Base-by-base conservation (phyloP, 2,113 vertebrate species). In the Tauraco erythrolophus region DNA sequence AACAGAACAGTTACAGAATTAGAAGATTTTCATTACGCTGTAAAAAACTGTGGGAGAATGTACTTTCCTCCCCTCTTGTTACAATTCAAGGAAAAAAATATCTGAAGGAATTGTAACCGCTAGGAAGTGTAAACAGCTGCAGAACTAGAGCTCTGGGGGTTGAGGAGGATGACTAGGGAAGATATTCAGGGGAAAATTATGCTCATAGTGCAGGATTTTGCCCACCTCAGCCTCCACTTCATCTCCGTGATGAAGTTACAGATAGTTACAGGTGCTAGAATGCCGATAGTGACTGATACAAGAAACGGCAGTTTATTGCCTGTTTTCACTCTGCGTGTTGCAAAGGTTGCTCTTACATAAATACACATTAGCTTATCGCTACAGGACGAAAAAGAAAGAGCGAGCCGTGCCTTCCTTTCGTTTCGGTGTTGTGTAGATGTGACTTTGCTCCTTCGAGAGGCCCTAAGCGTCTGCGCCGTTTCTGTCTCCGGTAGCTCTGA, bases 311-410 rank as follows among this genome's bases (percentile, higher is more conserved):
- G 30, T 70, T 86, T 48, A 53, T 61, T 72, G 39, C 84, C 58
- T 89, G 7, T 58, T 97, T 96, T 96, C 94, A 43, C 5, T 86
- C 72, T 15, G 31, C 90, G 58, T 65, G 89, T 94, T 39, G 33
- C 83, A 96, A 97, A 97, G 84, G 69, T 97, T 92, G 92, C 19
- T 48, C 48, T 97, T 96, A 93, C 56, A 30, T 72, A 97, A 97
- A 87, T 87, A 90, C 74, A 28, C 74, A 35, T 21, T 31, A 77
- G 90, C 72, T 81, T 64, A 84, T 89, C 80, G 33, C 48, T 62
- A 4, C 22, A 11, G 72, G 15, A 54, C 18, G 8, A 65, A 60
- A 19, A 37, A 43, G 45, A 31, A 17, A 43, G 53, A 18, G 41
- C 41, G 23, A 60, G 3, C 41, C 30, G 43, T 46, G 80, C 84